Evolutionary conservation across 1,140 invertebrate species (phyloP).

Genomic region (Drosophila bocqueti): DNA sequence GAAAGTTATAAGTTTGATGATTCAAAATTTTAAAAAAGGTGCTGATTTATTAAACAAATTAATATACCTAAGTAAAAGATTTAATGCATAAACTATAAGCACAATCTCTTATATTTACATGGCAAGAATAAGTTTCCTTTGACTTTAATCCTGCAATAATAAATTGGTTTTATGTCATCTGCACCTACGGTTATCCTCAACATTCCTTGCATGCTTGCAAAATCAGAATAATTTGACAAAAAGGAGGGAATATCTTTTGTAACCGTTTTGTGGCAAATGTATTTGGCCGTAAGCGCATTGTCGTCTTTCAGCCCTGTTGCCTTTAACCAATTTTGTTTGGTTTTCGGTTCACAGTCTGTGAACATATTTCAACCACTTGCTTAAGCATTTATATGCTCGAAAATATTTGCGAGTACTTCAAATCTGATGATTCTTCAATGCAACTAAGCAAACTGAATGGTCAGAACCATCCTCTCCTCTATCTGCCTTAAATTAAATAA

Average conservation of each 20-base stretch:
- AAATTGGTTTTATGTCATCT: not conserved
- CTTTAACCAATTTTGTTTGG: slow-evolving; percentile 15
- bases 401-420: slow-evolving; percentile 18
- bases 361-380: slow-evolving; percentile 13
- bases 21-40: too few relatives aligned
- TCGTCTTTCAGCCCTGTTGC: slow-evolving; percentile 10
- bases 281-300: slow-evolving; percentile 26
- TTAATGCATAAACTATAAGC: not conserved
- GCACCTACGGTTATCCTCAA: not conserved
- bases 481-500: slow-evolving; percentile 18
- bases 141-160: not conserved
- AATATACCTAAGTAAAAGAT: not conserved
- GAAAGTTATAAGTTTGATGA: not conserved
- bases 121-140: not conserved
- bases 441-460: slow-evolving; percentile 3
- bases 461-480: not conserved
- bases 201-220: not conserved
- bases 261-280: slow-evolving; percentile 21
- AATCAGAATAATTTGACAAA: not conserved
- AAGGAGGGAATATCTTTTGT: not conserved
- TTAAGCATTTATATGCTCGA: slow-evolving; percentile 7
- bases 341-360: slow-evolving; percentile 9
- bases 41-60: too few relatives aligned
- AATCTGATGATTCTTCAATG: not conserved
- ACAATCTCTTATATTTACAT: not conserved